phyloP scores from a whole-genome alignment of 2,888 invertebrate genomes.

The Drosophila gaucha region DNA sequence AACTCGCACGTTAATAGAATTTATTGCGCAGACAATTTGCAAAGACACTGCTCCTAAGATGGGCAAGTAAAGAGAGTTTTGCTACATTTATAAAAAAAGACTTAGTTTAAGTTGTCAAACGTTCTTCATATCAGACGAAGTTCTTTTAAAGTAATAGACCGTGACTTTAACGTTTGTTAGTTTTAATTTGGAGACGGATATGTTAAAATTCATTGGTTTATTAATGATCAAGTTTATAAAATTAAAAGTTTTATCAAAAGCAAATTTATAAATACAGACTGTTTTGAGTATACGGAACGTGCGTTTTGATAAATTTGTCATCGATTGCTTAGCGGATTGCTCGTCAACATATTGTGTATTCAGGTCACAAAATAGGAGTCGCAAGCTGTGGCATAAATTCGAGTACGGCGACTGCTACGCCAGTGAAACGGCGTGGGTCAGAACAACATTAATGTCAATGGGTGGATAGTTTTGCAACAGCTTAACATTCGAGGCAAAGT shows the following conservation, averaged over 20 bases:
- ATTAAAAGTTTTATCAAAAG: conserved; percentile 68
- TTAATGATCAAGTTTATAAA: conserved; percentile 58
- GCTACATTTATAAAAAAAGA: background rate
- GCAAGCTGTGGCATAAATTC: conserved; percentile 45
- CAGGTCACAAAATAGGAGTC: conserved; percentile 13
- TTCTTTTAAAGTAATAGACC: conserved; percentile 26
- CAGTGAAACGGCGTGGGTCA: conserved; percentile 89
- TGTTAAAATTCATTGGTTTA: conserved; percentile 59
- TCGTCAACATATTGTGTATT: conserved; percentile 37
- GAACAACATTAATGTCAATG: conserved; percentile 93
- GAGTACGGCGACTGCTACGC: conserved; percentile 52
- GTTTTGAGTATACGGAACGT: conserved; percentile 19
- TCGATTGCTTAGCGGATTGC: conserved; percentile 61
- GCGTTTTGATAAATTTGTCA: conserved; percentile 41
- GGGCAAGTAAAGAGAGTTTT: conserved; percentile 4
- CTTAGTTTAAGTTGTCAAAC: background rate
- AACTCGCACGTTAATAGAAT: conserved; percentile 90
- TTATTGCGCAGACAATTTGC: conserved; percentile 87
- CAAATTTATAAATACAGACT: conserved; percentile 41
- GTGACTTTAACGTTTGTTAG: conserved; percentile 22
- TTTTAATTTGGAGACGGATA: conserved; percentile 27
- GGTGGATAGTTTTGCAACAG: conserved; percentile 96
- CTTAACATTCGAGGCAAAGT: conserved; percentile 97
- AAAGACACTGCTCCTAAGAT: conserved; percentile 81
- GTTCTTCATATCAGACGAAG: background rate